A percentile compares a stretch with the other conserved stretches of the same genome.
Evolutionary conservation across 1,140 invertebrate genomes (phyloP).

Genomic region (Octopus bimaculoides): DNA sequence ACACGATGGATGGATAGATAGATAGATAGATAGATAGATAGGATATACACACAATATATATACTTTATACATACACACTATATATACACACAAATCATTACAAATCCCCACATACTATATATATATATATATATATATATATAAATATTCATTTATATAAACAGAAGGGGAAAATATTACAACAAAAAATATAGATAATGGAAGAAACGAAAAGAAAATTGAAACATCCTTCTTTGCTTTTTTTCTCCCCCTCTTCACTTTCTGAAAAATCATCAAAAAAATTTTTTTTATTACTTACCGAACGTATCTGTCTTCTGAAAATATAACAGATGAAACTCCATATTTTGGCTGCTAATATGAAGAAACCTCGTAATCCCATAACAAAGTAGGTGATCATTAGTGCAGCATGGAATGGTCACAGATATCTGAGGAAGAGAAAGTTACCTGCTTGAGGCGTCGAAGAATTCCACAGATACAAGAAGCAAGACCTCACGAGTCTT

Average conservation of each 20-base stretch:
- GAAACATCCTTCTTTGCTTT: background rate
- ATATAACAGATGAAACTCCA: slow-evolving; percentile 98
- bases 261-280: background rate
- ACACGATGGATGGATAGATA: background rate
- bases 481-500: too few relatives aligned
- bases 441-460: too few relatives aligned
- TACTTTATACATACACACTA: background rate
- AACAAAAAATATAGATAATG: background rate
- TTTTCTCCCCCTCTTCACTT: background rate
- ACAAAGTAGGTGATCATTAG: slow-evolving; percentile 93
- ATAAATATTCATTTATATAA: background rate
- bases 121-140: too few relatives aligned
- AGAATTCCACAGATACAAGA: too few relatives aligned
- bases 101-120: too few relatives aligned
- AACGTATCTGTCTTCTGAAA: slow-evolving; percentile 90
- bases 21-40: slow-evolving; percentile 3
- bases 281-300: slow-evolving; percentile 70
- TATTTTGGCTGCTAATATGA: slow-evolving; percentile 90
- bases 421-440: too few relatives aligned
- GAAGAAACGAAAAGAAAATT: background rate
- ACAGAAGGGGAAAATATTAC: background rate
- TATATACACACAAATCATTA: background rate
- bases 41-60: background rate
- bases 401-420: slow-evolving; percentile 22
- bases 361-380: slow-evolving; percentile 94